Conservation (phyloP, 2,797 vertebrate genomes). For the Carapus acus region DNA sequence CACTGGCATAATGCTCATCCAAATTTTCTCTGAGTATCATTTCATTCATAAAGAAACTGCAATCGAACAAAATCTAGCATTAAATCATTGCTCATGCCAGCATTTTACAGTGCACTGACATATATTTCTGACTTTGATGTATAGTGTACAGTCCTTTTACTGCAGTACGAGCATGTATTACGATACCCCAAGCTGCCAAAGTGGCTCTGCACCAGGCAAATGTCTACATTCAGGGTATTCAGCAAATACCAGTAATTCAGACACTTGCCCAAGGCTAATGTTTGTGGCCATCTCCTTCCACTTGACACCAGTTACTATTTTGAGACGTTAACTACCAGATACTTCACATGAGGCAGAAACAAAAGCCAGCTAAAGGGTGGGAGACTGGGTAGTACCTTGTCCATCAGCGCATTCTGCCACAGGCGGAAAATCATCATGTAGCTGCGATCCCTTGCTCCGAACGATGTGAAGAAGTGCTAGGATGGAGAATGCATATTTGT, state of each 20-base stretch:
- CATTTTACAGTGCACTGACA: background rate
- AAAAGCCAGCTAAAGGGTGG: background rate
- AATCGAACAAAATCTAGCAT: background rate
- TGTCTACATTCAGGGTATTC: constrained; percentile 11
- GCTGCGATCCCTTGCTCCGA: constrained; percentile 89
- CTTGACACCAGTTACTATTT: constrained; percentile 24
- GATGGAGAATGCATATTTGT: constrained; percentile 16
- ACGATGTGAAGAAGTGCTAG: constrained; percentile 93
- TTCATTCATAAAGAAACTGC: background rate
- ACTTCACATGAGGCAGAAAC: constrained; percentile 9
- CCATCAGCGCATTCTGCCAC: constrained; percentile 88
- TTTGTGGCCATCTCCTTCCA: constrained; percentile 25
- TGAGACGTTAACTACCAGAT: constrained; percentile 29
- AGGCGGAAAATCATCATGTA: constrained; percentile 89
- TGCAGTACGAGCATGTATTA: background rate
- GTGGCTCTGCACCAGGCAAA: constrained; percentile 4
- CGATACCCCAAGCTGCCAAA: background rate
- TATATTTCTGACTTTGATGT: background rate
- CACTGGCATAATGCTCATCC: no score
- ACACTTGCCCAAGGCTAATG: constrained; percentile 13
- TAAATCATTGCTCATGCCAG: background rate
- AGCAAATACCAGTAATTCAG: constrained; percentile 41
- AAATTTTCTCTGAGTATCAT: no score
- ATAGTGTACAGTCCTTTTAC: background rate
- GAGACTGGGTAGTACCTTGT: constrained; percentile 73